Conservation (phyloP, 64 coral and sea anemone species). For the Platygyra sinensis region DNA sequence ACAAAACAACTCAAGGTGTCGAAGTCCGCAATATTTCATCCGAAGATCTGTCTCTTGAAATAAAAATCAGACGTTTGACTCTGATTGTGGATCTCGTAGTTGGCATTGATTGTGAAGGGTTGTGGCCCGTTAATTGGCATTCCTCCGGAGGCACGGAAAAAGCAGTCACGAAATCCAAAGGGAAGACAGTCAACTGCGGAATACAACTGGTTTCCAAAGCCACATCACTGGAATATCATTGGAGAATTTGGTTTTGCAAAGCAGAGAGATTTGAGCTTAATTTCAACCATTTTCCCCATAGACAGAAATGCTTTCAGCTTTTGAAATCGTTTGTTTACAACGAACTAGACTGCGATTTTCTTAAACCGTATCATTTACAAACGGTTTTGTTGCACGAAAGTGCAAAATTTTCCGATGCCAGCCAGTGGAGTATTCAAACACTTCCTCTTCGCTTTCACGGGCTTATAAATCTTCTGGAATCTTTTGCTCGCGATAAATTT, state of each 20-base stretch:
- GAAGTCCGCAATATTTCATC: constrained; percentile 46
- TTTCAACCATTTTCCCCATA: constrained; percentile 28
- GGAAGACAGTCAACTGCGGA: constrained; percentile 37
- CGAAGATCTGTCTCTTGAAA: constrained; percentile 39
- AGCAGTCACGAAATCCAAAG: constrained; percentile 10
- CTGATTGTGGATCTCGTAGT: constrained; percentile 65
- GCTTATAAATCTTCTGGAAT: constrained; percentile 26
- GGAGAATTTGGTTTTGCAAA: constrained; percentile 74
- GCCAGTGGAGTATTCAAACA: constrained; percentile 24
- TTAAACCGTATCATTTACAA: constrained; percentile 63
- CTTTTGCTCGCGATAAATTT: not conserved
- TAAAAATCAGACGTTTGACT: constrained; percentile 29
- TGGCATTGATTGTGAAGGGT: constrained; percentile 48
- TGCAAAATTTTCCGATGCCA: constrained; percentile 27
- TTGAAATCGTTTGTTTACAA: constrained; percentile 49
- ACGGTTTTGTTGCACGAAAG: constrained; percentile 62
- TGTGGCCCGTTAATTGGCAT: constrained; percentile 38
- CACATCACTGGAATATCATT: constrained; percentile 40
- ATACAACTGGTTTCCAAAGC: constrained; percentile 69
- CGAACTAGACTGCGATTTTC: constrained; percentile 39
- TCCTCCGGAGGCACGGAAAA: not conserved
- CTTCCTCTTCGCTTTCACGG: constrained; percentile 34
- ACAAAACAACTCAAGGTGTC: constrained; percentile 42
- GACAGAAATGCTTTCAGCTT: constrained; percentile 35
- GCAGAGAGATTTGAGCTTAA: constrained; percentile 55